These are phyloP conservation scores for Python bivittatus DNA, from an alignment of 2,113 vertebrate species.

Conservation along the genomic window DNA sequence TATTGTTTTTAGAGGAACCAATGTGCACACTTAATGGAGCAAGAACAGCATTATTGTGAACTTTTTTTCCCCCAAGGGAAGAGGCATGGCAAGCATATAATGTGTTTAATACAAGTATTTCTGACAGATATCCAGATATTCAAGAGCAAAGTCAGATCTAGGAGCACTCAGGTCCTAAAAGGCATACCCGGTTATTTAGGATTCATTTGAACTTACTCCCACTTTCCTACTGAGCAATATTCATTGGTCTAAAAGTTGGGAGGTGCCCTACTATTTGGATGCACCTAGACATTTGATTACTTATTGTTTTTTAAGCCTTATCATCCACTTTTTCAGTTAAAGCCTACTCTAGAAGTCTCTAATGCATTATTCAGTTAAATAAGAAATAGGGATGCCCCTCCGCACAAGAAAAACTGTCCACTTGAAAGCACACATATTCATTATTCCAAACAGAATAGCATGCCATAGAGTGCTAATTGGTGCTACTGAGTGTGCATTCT, in stretches of 20 bases:
- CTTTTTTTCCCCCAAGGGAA: no score
- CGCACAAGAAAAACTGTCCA: background rate
- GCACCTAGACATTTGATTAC: background rate
- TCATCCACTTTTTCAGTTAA: background rate
- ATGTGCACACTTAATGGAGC: background rate
- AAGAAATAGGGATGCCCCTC: background rate
- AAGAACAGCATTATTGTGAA: background rate
- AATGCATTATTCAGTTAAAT: background rate
- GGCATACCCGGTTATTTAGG: background rate
- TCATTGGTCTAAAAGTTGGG: background rate
- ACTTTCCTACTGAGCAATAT: background rate
- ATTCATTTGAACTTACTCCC: background rate
- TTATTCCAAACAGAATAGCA: background rate
- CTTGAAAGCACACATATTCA: background rate
- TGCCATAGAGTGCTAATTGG: background rate
- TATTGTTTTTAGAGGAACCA: background rate
- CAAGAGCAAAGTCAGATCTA: background rate
- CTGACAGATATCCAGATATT: background rate
- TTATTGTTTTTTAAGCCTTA: background rate
- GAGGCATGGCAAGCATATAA: no score
- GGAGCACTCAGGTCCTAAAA: background rate
- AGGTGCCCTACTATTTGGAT: background rate
- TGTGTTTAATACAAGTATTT: background rate
- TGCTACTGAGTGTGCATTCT: background rate
- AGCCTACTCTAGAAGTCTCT: background rate